Base-by-base conservation (phyloP, 2,888 invertebrate species). In the Nymphalis polychloros region DNA sequence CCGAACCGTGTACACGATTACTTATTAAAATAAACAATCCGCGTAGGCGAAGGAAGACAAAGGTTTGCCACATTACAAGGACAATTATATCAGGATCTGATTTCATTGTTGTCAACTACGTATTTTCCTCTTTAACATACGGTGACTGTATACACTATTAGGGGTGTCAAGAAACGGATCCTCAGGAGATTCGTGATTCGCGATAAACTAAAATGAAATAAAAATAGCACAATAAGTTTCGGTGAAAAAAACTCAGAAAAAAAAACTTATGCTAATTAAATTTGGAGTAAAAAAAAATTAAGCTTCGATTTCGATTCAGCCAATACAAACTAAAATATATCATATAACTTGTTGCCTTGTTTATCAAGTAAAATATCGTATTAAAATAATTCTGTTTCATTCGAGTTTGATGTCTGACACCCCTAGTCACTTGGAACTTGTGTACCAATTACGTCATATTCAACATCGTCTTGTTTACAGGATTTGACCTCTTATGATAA, bases 91-190 rank as follows among this genome's bases (percentile, higher is more conserved):
- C n/a, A 57, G 46, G 50, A 57, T 63, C 67, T 67, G 62, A 67
- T 67, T 66, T 67, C 67, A 67, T 67, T 62, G 50, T 57, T 55
- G 27, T 67, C 35, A 67, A 53, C 57, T 48, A 41, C 41, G 41
- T 41, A 62, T 67, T 65, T 67, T 67, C 66, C 66, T 67, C 61
- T 20, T 62, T n/a, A 55, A 19, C 19, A 50, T 19, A 50, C 41
- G 41, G 19, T 20, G 10, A 50, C 10, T 50, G 50, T 50, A 19
- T 20, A 50, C 50, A 8, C 4, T 10, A 41, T 41, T 13, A 41
- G 41, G 41, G 13, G 0, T 41, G 41, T 2, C 41, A 41, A 41
- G 13, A 13, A 41, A 8, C 13, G 10, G 41, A 41, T 4, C 41
- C 27, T 31, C 4, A 13, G 41, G 41, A 13, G 10, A 41, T 41